phyloP scores from a whole-genome alignment of 2,113 vertebrate species.

The Pampusana beccarii region DNA sequence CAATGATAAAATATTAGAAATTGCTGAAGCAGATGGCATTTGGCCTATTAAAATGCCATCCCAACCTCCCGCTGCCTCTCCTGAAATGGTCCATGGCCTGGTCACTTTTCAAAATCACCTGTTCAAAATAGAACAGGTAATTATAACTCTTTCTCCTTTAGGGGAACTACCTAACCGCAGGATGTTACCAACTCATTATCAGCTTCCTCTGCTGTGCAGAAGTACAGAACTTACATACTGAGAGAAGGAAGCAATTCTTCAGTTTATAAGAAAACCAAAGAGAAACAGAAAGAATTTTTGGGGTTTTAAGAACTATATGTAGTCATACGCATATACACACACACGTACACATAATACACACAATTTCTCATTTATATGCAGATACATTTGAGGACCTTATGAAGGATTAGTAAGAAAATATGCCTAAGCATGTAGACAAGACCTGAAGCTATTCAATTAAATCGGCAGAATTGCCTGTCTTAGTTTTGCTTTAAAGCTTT shows the following conservation, averaged over 20 bases:
- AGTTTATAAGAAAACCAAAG: background rate
- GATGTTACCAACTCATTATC: background rate
- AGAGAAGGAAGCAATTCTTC: background rate
- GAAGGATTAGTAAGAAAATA: background rate
- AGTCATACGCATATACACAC: accelerated
- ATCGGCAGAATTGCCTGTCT: background rate
- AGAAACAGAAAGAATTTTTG: background rate
- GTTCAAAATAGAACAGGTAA: background rate
- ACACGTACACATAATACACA: accelerated
- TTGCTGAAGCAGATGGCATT: slow-evolving; percentile 79
- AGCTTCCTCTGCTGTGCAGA: background rate
- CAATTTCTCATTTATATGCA: background rate
- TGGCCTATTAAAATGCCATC: slow-evolving; percentile 65
- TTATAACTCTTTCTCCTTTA: background rate
- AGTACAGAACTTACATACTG: background rate
- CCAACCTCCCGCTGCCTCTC: slow-evolving; percentile 52
- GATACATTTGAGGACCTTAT: background rate
- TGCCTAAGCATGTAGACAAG: background rate
- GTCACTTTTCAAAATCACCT: slow-evolving; percentile 32
- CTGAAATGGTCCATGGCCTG: slow-evolving; percentile 34
- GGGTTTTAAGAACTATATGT: background rate
- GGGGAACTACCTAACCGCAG: background rate
- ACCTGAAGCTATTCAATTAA: background rate
- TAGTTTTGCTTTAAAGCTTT: background rate
- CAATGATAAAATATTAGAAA: slow-evolving; percentile 80